These are phyloP conservation scores for Slavum lentiscoides DNA, from an alignment of 2,888 invertebrate genomes.

Conservation along the genomic window DNA sequence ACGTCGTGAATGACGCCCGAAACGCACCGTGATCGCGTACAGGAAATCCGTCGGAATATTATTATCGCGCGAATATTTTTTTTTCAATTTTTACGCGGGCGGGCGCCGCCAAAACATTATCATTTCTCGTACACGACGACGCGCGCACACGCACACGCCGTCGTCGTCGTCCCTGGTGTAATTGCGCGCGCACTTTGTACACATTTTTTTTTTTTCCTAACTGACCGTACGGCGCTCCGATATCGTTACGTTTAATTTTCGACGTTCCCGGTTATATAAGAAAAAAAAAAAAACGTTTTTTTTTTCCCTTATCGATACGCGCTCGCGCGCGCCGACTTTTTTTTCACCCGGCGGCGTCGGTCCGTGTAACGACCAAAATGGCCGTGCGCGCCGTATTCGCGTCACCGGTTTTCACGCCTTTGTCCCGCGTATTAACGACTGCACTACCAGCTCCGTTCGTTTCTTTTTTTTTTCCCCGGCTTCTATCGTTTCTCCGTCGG, in stretches of 20 bases:
- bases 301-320: neutral
- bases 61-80: neutral
- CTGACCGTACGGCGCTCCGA: too few relatives aligned
- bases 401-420: neutral
- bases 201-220: too few relatives aligned
- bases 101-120: too few relatives aligned
- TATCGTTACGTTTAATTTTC: neutral
- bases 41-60: too few relatives aligned
- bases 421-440: neutral
- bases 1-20: too few relatives aligned
- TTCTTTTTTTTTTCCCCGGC: too few relatives aligned
- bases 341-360: neutral
- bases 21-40: too few relatives aligned
- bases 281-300: neutral
- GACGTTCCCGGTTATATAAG: too few relatives aligned
- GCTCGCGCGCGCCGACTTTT: too few relatives aligned
- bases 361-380: slow-evolving; percentile 5
- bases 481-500: neutral
- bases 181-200: slow-evolving; percentile 11
- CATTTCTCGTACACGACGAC: neutral
- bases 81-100: neutral
- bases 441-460: neutral
- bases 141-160: neutral
- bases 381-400: neutral
- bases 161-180: neutral